Conservation (phyloP, 2,888 invertebrate species). For the Meta bourneti region DNA sequence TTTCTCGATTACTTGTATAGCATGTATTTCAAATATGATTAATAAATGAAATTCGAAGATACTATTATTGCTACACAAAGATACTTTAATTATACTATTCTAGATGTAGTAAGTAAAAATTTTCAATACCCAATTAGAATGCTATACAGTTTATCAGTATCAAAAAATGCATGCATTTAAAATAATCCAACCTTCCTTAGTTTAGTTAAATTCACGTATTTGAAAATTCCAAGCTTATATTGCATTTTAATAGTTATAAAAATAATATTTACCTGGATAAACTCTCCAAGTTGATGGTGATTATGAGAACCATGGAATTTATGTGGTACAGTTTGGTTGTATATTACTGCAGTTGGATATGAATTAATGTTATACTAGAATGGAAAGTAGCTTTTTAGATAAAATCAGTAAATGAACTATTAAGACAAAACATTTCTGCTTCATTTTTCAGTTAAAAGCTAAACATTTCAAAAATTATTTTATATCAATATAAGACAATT, state of each 20-base stretch:
- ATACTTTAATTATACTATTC: too few relatives aligned
- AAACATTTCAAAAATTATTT: not conserved
- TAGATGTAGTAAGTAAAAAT: too few relatives aligned
- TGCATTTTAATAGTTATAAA: not conserved
- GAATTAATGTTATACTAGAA: conserved; percentile 84
- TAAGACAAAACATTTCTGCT: not conserved
- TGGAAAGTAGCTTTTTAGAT: conserved; percentile 5
- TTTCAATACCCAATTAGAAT: too few relatives aligned
- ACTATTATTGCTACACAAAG: too few relatives aligned
- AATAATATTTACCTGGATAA: conserved; percentile 83
- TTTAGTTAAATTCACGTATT: too few relatives aligned
- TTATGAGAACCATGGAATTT: conserved; percentile 85
- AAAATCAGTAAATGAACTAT: not conserved
- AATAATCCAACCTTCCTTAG: too few relatives aligned
- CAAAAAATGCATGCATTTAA: too few relatives aligned
- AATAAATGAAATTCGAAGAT: too few relatives aligned
- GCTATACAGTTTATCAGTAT: too few relatives aligned
- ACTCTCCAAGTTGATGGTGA: conserved; percentile 85
- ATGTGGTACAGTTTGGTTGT: conserved; percentile 84
- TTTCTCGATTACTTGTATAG: too few relatives aligned
- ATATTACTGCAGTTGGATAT: conserved; percentile 87
- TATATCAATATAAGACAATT: not conserved
- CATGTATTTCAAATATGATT: too few relatives aligned
- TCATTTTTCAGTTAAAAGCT: not conserved
- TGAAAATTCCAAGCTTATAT: not conserved